These are phyloP conservation scores for Intellagama lesueurii DNA, from an alignment of 2,797 vertebrate genomes.

Conservation along the genomic window DNA sequence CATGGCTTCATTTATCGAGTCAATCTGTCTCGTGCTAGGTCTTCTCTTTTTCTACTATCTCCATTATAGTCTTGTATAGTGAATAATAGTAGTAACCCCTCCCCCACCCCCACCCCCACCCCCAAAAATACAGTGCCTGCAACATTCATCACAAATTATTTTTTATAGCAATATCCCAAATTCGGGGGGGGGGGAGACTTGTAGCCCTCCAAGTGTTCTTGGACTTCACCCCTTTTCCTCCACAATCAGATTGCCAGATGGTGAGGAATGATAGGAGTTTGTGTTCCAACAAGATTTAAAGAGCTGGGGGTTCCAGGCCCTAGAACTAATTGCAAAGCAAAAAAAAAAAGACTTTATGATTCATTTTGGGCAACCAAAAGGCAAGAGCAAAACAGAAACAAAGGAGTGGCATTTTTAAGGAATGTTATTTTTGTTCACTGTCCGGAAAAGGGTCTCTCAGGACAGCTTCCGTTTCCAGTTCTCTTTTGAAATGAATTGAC, in stretches of 20 bases:
- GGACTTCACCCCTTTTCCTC: background rate
- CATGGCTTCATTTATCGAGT: too few relatives aligned
- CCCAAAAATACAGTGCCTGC: too few relatives aligned
- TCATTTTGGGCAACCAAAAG: slow-evolving; percentile 19
- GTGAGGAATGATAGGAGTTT: background rate
- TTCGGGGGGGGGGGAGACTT: background rate
- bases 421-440: background rate
- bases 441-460: slow-evolving; percentile 31
- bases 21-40: too few relatives aligned
- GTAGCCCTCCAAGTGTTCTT: background rate
- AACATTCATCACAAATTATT: background rate
- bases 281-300: background rate
- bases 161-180: too few relatives aligned
- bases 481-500: slow-evolving; percentile 48
- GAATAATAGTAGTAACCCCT: too few relatives aligned
- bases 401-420: slow-evolving; percentile 32
- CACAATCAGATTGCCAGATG: background rate
- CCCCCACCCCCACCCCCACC: too few relatives aligned
- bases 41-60: too few relatives aligned
- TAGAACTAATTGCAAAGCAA: background rate
- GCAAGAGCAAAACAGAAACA: slow-evolving; percentile 24
- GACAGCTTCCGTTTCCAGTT: slow-evolving; percentile 38
- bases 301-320: too few relatives aligned
- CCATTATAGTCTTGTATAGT: too few relatives aligned
- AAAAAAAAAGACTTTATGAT: background rate